Percentiles rank a stretch among this genome's conserved stretches.
phyloP scores from a whole-genome alignment of 2,888 invertebrate species.

The Melinaea marsaeus region DNA sequence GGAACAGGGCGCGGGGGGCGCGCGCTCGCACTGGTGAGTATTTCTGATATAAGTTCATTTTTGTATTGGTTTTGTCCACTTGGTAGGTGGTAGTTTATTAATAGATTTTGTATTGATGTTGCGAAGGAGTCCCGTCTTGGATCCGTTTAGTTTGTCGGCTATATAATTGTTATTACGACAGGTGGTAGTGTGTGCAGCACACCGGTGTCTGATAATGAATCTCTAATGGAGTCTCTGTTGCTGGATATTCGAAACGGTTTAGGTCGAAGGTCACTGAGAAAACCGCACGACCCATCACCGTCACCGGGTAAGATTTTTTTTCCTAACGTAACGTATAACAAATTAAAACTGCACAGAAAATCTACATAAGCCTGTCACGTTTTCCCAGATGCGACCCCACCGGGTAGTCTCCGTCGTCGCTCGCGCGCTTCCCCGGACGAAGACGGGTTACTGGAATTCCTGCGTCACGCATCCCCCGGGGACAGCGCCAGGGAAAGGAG shows the following conservation, averaged over 20 bases:
- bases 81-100: background rate
- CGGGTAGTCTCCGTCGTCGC: slow-evolving; percentile 89
- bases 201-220: slow-evolving; percentile 85
- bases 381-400: slow-evolving; percentile 87
- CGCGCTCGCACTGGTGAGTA: slow-evolving; percentile 55
- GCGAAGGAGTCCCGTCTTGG: background rate
- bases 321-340: background rate
- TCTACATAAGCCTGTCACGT: background rate
- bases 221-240: slow-evolving; percentile 86
- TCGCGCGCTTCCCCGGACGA: slow-evolving; percentile 88
- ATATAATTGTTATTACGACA: slow-evolving; percentile 18
- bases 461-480: slow-evolving; percentile 83
- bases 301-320: slow-evolving; percentile 54
- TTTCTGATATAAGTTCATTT: background rate
- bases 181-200: slow-evolving; percentile 81
- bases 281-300: slow-evolving; percentile 58
- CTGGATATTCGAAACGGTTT: slow-evolving; percentile 84
- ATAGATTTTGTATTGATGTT: background rate
- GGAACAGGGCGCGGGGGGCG: slow-evolving; percentile 70
- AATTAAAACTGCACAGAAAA: background rate
- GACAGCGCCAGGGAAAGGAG: slow-evolving; percentile 88
- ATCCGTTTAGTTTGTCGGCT: background rate
- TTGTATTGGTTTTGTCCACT: too few relatives aligned
- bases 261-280: slow-evolving; percentile 68
- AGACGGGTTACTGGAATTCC: slow-evolving; percentile 90